Base-by-base conservation (phyloP, 2,888 invertebrate species). In the Noctua fimbriata region DNA sequence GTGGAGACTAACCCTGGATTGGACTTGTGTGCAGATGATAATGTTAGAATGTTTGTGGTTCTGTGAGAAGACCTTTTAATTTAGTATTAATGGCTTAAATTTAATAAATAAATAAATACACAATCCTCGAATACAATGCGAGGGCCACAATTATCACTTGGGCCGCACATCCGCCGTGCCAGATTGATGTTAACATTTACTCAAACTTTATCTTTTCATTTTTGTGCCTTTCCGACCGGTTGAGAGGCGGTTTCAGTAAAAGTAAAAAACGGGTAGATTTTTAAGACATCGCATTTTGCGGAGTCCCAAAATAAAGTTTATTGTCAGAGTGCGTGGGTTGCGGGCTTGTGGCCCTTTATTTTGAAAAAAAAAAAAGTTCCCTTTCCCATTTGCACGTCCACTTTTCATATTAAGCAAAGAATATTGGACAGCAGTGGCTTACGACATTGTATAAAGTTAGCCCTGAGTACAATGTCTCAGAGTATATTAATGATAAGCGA, bases 281-380 rank as follows among this genome's bases (percentile, higher is more conserved):
- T 93, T 92, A 93, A 93, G 92, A 91, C 89, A 89, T 90, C 91
- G 91, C 90, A 91, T 93, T 93, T 93, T 91, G 89, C 87, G 89
- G 88, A 91, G 92, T 92, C 94, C 93, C 92, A 93, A 95, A 95
- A 95, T 95, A 95, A 95, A 94, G 93, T 95, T 95, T 94, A 95
- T 94, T 94, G 94, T 93, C 93, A 91, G 93, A 81, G 75, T 90
- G 93, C 93, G 95, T 94, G 94, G 94, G 94, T 84, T 83, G 92
- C 76, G 76, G 79, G 78, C 79, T 84, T 83, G 92, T 71, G 76
- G 79, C 75, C 78, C 74, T 91, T 92, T 90, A 90, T 90, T 90
- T 91, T 87, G 76, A 70, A 84, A 89, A 88, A 77, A 88, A 77
- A 83, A 81, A 82, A 81, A 78, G 44, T 44, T 32, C 12, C 49